Percentiles rank a stretch among this genome's conserved stretches.
Conservation (phyloP, 2,888 invertebrate species). For the Agriopis aurantiaria region DNA sequence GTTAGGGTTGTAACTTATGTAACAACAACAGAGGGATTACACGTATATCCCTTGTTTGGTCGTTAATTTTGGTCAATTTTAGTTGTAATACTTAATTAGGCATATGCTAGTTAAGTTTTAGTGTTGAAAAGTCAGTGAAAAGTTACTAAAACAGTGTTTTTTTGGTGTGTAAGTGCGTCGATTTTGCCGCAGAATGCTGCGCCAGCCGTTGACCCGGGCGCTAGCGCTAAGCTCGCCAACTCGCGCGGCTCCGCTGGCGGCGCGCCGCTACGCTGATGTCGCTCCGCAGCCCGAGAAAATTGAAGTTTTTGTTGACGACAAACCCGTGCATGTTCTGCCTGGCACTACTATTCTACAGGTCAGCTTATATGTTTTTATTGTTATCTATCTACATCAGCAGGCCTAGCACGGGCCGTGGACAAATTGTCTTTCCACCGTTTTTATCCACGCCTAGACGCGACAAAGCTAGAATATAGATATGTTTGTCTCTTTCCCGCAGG, state of each 20-base stretch:
- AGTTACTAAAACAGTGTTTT: slow-evolving; percentile 45
- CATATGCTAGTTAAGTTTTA: slow-evolving; percentile 16
- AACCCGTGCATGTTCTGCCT: slow-evolving; percentile 96
- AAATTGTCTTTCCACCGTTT: too few species aligned
- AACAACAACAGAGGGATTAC: slow-evolving; percentile 76
- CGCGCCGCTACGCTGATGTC: slow-evolving; percentile 80
- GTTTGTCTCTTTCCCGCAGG: too few species aligned
- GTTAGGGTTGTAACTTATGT: slow-evolving; percentile 83
- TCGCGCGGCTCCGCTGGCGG: slow-evolving; percentile 74
- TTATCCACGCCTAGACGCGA: too few species aligned
- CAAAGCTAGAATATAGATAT: too few species aligned
- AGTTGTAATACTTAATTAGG: slow-evolving; percentile 11
- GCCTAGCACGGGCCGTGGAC: too few species aligned
- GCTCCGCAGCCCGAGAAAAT: slow-evolving; percentile 90
- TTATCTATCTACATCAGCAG: too few species aligned
- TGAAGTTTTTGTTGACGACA: slow-evolving; percentile 99
- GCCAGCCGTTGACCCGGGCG: slow-evolving; percentile 91
- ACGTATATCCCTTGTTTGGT: slow-evolving; percentile 49
- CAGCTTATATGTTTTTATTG: slow-evolving; percentile 28
- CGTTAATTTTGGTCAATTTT: slow-evolving; percentile 26
- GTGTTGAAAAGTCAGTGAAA: slow-evolving; percentile 10
- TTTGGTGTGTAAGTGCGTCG: slow-evolving; percentile 38
- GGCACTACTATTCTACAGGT: slow-evolving; percentile 99
- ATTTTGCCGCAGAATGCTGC: slow-evolving; percentile 88
- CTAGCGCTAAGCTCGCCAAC: slow-evolving; percentile 82